Evolutionary conservation across 1,140 invertebrate species (phyloP).

Genomic region (Drosophila eugracilis): DNA sequence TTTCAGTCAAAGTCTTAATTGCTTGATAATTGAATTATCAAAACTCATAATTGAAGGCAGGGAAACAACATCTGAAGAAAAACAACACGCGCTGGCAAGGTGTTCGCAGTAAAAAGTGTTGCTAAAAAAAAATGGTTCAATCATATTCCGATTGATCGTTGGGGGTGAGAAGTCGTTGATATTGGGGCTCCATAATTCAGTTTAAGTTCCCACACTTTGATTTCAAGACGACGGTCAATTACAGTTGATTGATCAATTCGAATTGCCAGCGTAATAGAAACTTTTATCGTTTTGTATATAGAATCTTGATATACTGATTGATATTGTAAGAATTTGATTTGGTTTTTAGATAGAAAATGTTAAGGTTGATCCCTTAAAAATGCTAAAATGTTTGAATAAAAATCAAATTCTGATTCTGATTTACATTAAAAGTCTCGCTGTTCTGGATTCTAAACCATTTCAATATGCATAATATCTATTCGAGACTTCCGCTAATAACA

Average conservation of each 20-base stretch:
- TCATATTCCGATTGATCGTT: not conserved
- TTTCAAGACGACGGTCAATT: slow-evolving; percentile 18
- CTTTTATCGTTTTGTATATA: no score
- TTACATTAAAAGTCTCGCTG: no score
- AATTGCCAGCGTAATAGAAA: not conserved
- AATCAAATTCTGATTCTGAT: no score
- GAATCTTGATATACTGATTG: no score
- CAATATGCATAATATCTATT: no score
- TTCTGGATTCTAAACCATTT: not conserved
- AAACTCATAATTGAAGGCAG: slow-evolving; percentile 68
- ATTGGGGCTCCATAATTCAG: slow-evolving; percentile 39
- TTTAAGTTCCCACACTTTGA: slow-evolving; percentile 55
- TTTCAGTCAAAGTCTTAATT: slow-evolving; percentile 71
- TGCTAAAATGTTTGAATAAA: no score
- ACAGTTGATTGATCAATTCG: slow-evolving; percentile 5
- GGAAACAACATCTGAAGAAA: slow-evolving; percentile 9
- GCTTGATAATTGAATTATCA: slow-evolving; percentile 78
- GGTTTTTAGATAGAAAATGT: no score
- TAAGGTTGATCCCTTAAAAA: no score
- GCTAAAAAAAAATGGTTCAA: slow-evolving; percentile 23
- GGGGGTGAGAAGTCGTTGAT: slow-evolving; percentile 14
- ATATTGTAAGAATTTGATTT: no score
- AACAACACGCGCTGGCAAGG: slow-evolving; percentile 58
- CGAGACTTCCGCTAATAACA: not conserved
- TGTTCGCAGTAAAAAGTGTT: slow-evolving; percentile 31